Conservation (phyloP, 1,140 invertebrate species). For the Limonius californicus region DNA sequence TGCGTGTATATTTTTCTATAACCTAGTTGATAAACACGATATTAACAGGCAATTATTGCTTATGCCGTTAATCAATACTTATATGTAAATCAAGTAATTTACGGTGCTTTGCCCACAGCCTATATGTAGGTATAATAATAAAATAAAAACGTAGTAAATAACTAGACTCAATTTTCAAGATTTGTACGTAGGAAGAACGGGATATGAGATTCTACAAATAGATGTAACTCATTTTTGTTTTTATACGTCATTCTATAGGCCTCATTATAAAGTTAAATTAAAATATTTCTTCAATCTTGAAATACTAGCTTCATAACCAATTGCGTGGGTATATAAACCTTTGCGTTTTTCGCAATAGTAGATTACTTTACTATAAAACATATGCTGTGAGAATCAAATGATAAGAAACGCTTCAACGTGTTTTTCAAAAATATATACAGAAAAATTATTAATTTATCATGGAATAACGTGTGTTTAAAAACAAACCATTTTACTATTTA, state of each 20-base stretch:
- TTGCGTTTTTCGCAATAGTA: no score
- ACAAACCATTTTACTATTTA: no score
- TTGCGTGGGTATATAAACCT: not conserved
- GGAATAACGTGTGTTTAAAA: no score
- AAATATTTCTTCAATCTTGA: no score
- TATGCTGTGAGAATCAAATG: no score
- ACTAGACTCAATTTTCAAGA: not conserved
- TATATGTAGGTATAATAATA: not conserved
- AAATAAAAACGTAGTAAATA: not conserved
- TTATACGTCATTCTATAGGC: not conserved
- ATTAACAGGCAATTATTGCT: no score
- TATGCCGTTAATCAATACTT: slow-evolving; percentile 5
- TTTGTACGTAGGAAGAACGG: slow-evolving; percentile 3
- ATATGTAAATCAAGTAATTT: slow-evolving; percentile 9
- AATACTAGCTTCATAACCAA: not conserved
- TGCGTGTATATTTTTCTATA: no score
- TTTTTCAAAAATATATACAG: no score
- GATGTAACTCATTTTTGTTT: not conserved
- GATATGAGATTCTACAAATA: not conserved
- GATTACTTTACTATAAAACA: no score
- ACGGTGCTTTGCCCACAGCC: not conserved
- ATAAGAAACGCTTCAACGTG: no score
- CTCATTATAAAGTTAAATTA: slow-evolving; percentile 6
- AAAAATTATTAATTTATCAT: no score
- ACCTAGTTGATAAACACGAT: no score